Conservation (phyloP, 1,140 invertebrate genomes). For the Heliconius himera region DNA sequence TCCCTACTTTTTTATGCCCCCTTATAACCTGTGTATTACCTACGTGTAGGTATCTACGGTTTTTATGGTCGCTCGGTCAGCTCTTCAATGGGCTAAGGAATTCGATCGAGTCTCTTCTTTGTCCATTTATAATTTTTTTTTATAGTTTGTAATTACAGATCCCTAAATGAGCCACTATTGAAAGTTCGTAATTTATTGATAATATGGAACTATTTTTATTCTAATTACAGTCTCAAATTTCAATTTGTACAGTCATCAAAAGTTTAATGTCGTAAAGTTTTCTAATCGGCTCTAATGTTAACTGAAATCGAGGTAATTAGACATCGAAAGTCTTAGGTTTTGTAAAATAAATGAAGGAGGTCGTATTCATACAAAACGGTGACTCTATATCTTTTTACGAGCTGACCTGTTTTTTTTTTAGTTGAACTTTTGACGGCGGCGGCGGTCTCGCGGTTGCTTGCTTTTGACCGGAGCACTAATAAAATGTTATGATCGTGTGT, state of each 20-base stretch:
- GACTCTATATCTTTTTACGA: slow-evolving; percentile 77
- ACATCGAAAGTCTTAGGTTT: background rate
- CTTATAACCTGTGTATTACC: slow-evolving; percentile 80
- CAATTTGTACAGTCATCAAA: slow-evolving; percentile 25
- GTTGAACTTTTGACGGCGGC: slow-evolving; percentile 77
- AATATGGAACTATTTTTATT: slow-evolving; percentile 36
- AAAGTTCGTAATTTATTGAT: slow-evolving; percentile 42
- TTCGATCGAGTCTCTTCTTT: slow-evolving; percentile 77
- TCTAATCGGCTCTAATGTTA: slow-evolving; percentile 15
- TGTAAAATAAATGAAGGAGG: background rate
- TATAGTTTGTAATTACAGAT: slow-evolving; percentile 60
- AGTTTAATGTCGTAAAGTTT: slow-evolving; percentile 35
- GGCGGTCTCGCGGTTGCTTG: slow-evolving; percentile 76
- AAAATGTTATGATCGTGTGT: slow-evolving; percentile 82
- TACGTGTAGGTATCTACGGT: slow-evolving; percentile 81
- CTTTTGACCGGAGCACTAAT: slow-evolving; percentile 80
- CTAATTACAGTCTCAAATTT: slow-evolving; percentile 36
- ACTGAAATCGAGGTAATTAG: background rate
- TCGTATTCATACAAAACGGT: slow-evolving; percentile 51
- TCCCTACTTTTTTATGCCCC: slow-evolving; percentile 79
- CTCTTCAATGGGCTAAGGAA: slow-evolving; percentile 81
- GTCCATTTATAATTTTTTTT: slow-evolving; percentile 63
- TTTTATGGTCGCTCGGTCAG: slow-evolving; percentile 79
- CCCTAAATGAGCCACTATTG: slow-evolving; percentile 55
- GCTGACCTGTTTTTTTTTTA: slow-evolving; percentile 77